Conservation (phyloP, 2,113 vertebrate species). For the Bos taurus region DNA sequence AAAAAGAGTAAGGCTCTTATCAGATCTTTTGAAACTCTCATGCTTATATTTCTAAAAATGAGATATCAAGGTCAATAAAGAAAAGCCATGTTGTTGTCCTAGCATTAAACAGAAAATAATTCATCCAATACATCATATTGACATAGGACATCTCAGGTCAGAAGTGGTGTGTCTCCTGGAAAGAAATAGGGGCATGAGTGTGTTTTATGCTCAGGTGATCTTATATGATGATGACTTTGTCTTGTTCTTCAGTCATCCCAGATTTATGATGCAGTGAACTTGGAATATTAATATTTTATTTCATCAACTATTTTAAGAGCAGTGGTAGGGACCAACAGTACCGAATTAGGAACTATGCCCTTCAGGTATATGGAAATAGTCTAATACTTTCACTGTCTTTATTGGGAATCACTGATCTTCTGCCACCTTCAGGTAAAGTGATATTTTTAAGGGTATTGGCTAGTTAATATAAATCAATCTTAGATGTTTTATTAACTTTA, state of each 20-base stretch:
- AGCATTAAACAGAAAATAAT: slow-evolving; percentile 42
- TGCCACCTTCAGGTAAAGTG: neutral
- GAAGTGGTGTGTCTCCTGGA: neutral
- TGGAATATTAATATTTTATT: slow-evolving; percentile 11
- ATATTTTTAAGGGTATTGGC: neutral
- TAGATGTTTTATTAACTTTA: neutral
- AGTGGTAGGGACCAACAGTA: neutral
- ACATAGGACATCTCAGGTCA: slow-evolving; percentile 4
- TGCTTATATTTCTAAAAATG: neutral
- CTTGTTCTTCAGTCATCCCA: neutral
- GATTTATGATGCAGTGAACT: neutral
- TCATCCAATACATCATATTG: slow-evolving; percentile 8
- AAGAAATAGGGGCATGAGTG: neutral
- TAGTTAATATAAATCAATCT: neutral
- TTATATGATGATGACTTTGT: slow-evolving; percentile 51
- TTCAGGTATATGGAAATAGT: neutral
- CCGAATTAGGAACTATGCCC: neutral
- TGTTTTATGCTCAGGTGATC: slow-evolving; percentile 6
- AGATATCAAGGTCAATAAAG: slow-evolving; percentile 29
- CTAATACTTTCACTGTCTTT: neutral
- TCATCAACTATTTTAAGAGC: neutral
- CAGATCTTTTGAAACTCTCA: neutral
- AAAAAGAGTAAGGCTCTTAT: neutral
- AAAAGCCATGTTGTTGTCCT: neutral
- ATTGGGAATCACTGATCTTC: neutral